Percentiles rank a stretch among this genome's conserved stretches.
Evolutionary conservation across 2,888 invertebrate genomes (phyloP).

Genomic region (Neocrepidodera transversa): DNA sequence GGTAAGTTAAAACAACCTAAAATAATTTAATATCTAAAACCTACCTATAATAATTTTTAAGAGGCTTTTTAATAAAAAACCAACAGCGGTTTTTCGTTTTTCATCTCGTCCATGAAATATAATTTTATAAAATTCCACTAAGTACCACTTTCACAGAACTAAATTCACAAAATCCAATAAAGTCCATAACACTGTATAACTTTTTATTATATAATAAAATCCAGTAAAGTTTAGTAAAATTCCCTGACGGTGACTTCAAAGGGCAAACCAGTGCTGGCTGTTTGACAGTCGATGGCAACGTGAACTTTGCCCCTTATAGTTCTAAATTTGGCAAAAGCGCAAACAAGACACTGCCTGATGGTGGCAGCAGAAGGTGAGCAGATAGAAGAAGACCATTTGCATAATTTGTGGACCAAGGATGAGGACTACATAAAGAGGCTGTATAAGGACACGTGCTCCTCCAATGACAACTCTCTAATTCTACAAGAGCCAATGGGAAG

Average conservation of each 20-base stretch:
- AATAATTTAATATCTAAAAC: constrained; percentile 4
- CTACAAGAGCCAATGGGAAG: constrained; percentile 42
- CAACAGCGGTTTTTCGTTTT: neutral
- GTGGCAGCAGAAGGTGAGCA: constrained; percentile 55
- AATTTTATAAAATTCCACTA: constrained; percentile 18
- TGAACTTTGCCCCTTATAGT: constrained; percentile 52
- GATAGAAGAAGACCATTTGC: constrained; percentile 53
- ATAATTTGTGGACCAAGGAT: constrained; percentile 53
- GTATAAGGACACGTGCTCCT: constrained; percentile 33
- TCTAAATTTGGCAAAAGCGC: constrained; percentile 57
- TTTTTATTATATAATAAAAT: constrained; percentile 17
- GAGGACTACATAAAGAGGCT: constrained; percentile 49
- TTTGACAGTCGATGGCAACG: constrained; percentile 42
- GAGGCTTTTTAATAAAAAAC: neutral
- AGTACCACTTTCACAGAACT: constrained; percentile 22
- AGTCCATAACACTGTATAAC: constrained; percentile 3
- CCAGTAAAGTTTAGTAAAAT: constrained; percentile 7
- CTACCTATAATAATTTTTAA: constrained; percentile 11
- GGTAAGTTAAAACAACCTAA: constrained; percentile 21
- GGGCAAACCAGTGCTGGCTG: constrained; percentile 45
- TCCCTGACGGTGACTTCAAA: constrained; percentile 42
- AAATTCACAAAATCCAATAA: constrained; percentile 7
- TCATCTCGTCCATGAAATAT: neutral
- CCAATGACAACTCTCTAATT: constrained; percentile 39
- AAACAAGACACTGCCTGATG: constrained; percentile 51